phyloP scores from a whole-genome alignment of 2,888 invertebrate species.

The Chrysopilus asiliformis region DNA sequence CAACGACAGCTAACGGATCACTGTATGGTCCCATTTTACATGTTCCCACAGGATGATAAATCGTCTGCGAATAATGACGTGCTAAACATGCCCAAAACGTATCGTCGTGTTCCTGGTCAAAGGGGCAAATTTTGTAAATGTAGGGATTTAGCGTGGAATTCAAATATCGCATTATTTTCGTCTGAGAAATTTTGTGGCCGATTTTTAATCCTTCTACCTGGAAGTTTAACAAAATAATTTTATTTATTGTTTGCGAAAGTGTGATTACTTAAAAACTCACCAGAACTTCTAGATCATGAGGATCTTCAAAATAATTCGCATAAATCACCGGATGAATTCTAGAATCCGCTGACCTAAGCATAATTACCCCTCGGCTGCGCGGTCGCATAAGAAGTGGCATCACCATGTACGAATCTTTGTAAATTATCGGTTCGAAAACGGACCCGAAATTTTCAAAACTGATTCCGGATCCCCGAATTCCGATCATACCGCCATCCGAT shows the following conservation, averaged over 20 bases:
- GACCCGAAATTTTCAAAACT: conserved; percentile 52
- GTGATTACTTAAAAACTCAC: too few relatives aligned
- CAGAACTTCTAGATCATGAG: conserved; percentile 54
- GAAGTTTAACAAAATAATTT: neutral
- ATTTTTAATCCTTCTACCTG: conserved; percentile 65
- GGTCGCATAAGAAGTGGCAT: conserved; percentile 61
- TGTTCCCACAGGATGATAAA: conserved; percentile 62
- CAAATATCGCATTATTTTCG: conserved; percentile 44
- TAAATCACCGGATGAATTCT: conserved; percentile 66
- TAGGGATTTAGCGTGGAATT: conserved; percentile 51
- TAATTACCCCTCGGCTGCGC: conserved; percentile 52
- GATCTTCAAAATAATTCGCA: conserved; percentile 71
- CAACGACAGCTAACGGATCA: conserved; percentile 48
- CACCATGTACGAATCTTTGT: conserved; percentile 51
- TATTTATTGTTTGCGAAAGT: too few relatives aligned
- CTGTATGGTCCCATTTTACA: conserved; percentile 54
- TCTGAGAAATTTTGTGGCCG: conserved; percentile 45
- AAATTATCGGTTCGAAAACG: conserved; percentile 56
- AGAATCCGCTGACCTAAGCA: conserved; percentile 54
- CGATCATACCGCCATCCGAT: conserved; percentile 63
- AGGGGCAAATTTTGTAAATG: conserved; percentile 54
- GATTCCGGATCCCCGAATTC: conserved; percentile 53
- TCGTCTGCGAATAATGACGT: conserved; percentile 53
- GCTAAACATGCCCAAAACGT: conserved; percentile 58
- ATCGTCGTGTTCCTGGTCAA: conserved; percentile 39